Evolutionary conservation across 1,140 invertebrate genomes (phyloP), one percentile per base, ranked within the genome.

Genomic region (Copidosoma floridanum): DNA sequence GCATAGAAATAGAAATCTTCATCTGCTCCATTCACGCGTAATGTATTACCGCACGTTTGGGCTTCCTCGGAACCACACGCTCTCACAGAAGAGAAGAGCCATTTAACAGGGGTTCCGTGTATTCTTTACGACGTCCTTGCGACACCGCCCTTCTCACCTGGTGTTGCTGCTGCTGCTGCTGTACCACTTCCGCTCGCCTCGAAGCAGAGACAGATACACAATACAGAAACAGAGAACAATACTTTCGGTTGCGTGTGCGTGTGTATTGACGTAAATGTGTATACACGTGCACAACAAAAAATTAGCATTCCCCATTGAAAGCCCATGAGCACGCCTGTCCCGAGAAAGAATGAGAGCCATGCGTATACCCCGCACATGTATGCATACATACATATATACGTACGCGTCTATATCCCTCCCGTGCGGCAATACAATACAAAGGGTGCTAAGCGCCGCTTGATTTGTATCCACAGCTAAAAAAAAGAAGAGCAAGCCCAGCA

Each of bases 221-320:
- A n/a, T n/a, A n/a, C n/a, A 14, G 32, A 35, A 35, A 14, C 32
- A 35, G 32, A 8, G 14, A 35, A 35, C 14, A 8, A 35, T 6
- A 35, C 32, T 14, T 14, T 35, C 32, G 14, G 32, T 35, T 35
- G 7, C 14, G n/a, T n/a, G n/a, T n/a, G n/a, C n/a, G n/a, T n/a
- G n/a, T n/a, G n/a, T n/a, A n/a, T n/a, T n/a, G n/a, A n/a, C n/a
- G n/a, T n/a, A n/a, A n/a, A n/a, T n/a, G n/a, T n/a, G n/a, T n/a
- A n/a, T n/a, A n/a, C n/a, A n/a, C n/a, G n/a, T n/a, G n/a, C 29
- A 16, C 16, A 10, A 23, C 7, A 16, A 29, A 51, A 59, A 59
- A 59, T 59, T 59, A 59, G 41, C 50, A 59, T 59, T 59, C 50
- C 18, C 20, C 18, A 24, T 23, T 40, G 0, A 35, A 51, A 44